A percentile compares a stretch with the other conserved stretches of the same genome.
These are phyloP conservation scores for Xestia xanthographa DNA, from an alignment of 2,888 invertebrate species.

Conservation along the genomic window DNA sequence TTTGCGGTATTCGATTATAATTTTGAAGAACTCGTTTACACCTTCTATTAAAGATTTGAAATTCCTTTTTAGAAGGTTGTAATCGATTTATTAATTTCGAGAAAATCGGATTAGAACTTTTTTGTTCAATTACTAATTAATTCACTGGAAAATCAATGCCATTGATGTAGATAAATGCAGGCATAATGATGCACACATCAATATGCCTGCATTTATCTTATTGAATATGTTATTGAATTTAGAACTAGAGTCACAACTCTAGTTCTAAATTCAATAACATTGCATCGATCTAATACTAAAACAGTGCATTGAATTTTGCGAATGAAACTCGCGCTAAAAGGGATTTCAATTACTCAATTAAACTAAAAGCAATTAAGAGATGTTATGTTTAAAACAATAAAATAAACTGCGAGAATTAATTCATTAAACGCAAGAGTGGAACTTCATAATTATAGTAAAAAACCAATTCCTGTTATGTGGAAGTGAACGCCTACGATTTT, in stretches of 20 bases:
- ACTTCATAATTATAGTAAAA: slow-evolving; percentile 43
- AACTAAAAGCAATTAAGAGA: slow-evolving; percentile 24
- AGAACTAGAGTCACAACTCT: no score
- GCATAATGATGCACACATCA: neutral
- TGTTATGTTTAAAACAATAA: slow-evolving; percentile 32
- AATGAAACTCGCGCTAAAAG: neutral
- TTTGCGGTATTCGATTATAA: slow-evolving; percentile 20
- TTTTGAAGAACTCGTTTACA: slow-evolving; percentile 4
- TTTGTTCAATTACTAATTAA: neutral
- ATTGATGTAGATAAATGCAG: neutral
- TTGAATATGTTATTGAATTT: no score
- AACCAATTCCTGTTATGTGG: slow-evolving; percentile 26
- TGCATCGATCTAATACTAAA: neutral
- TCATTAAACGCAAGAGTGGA: slow-evolving; percentile 16
- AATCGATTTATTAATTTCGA: neutral
- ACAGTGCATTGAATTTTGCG: neutral
- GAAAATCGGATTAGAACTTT: neutral
- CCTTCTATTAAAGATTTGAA: slow-evolving; percentile 3
- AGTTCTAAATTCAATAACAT: neutral
- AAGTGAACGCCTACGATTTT: slow-evolving; percentile 35
- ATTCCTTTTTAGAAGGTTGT: neutral
- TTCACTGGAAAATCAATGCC: neutral
- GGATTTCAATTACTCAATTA: slow-evolving; percentile 36
- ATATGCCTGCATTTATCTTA: no score
- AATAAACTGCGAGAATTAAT: slow-evolving; percentile 27